phyloP scores from a whole-genome alignment of 1,140 invertebrate genomes.

The Polypedilum vanderplanki region DNA sequence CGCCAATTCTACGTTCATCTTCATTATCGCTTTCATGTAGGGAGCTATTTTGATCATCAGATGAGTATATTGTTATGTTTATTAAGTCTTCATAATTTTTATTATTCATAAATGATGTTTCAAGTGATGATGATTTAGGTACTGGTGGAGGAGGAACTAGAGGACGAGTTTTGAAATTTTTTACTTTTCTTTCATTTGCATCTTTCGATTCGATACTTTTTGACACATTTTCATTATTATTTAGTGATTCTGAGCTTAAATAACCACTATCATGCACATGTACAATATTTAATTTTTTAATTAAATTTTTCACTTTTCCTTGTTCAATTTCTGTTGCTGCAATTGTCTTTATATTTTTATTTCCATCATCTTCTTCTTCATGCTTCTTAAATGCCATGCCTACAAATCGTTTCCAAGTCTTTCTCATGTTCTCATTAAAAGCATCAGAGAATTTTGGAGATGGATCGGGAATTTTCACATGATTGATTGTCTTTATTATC shows the following conservation, averaged over 20 bases:
- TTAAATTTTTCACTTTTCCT: conserved; percentile 4
- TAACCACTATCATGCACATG: conserved; percentile 57
- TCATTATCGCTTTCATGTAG: background rate
- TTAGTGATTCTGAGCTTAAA: conserved; percentile 66
- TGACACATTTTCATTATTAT: conserved; percentile 32
- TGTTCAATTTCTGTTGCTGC: background rate
- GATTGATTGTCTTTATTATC: conserved; percentile 40
- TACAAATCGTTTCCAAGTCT: conserved; percentile 45
- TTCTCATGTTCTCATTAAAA: conserved; percentile 34
- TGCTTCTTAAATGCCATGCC: conserved; percentile 35
- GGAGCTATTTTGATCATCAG: conserved; percentile 25
- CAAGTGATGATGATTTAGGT: background rate
- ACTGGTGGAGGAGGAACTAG: background rate
- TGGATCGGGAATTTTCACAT: conserved; percentile 40
- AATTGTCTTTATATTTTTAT: background rate
- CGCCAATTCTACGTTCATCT: background rate
- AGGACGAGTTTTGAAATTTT: background rate
- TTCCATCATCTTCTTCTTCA: background rate
- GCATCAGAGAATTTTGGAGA: conserved; percentile 33
- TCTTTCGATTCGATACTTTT: background rate
- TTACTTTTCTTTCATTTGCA: background rate
- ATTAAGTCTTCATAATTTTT: background rate
- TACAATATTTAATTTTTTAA: background rate
- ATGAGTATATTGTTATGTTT: conserved; percentile 8
- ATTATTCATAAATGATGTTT: background rate